Evolutionary conservation across 2,888 invertebrate genomes (phyloP).

Genomic region (Erebia aethiops): DNA sequence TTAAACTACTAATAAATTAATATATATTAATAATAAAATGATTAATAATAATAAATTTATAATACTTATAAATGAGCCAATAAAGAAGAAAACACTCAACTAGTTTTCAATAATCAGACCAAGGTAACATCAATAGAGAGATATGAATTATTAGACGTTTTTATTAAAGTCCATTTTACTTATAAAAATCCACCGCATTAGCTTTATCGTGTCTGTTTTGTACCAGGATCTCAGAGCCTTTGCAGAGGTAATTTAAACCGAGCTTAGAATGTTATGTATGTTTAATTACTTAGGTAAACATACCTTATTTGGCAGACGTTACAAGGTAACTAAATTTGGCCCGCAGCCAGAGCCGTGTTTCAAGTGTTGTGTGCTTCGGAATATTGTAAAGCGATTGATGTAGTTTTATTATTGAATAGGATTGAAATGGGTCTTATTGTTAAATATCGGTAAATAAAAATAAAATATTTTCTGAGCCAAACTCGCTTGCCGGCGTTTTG

Average conservation of each 20-base stretch:
- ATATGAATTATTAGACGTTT: neutral
- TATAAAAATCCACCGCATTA: too few species aligned
- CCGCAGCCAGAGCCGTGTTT: constrained; percentile 38
- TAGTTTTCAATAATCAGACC: too few species aligned
- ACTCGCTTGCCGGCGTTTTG: neutral
- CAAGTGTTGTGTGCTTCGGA: constrained; percentile 19
- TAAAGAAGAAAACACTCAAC: too few species aligned
- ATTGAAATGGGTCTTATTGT: neutral
- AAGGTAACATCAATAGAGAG: neutral
- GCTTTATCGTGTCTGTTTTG: neutral
- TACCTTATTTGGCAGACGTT: constrained; percentile 40
- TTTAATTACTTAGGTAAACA: constrained; percentile 40
- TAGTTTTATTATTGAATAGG: constrained; percentile 3
- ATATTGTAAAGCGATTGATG: constrained; percentile 17
- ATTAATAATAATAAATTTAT: too few species aligned
- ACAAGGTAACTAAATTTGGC: constrained; percentile 43
- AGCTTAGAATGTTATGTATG: constrained; percentile 24
- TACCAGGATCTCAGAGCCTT: constrained; percentile 1
- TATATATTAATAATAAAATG: too few species aligned
- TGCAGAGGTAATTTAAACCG: constrained; percentile 3
- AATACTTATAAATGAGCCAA: too few species aligned
- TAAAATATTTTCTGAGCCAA: neutral
- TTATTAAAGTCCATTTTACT: neutral
- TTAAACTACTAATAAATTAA: too few species aligned
- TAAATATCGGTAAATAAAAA: neutral